These are phyloP conservation scores for Phylloscopus whistleri DNA, from an alignment of 2,113 vertebrate species.

Conservation along the genomic window DNA sequence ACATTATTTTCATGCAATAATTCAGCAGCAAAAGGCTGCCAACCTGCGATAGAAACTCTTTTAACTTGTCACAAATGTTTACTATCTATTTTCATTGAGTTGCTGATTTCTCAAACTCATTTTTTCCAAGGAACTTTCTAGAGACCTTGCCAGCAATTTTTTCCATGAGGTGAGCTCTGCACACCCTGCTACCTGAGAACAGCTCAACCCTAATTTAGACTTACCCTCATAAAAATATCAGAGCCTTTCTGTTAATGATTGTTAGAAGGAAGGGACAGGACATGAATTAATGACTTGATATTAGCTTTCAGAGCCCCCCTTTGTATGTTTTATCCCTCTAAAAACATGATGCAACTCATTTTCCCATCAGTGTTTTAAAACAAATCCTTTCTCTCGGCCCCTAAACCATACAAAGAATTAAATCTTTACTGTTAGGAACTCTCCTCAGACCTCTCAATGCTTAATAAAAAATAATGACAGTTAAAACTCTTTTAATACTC, in stretches of 20 bases:
- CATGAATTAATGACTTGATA: background rate
- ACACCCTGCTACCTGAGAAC: background rate
- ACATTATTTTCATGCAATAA: background rate
- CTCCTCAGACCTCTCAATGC: constrained; percentile 1
- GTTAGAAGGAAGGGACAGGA: background rate
- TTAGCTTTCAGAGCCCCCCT: background rate
- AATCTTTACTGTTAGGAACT: background rate
- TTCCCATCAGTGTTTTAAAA: background rate
- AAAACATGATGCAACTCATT: background rate
- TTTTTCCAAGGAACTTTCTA: background rate
- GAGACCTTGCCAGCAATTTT: background rate
- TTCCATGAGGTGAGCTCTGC: background rate
- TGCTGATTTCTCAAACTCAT: background rate
- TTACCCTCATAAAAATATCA: background rate
- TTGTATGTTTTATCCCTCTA: background rate
- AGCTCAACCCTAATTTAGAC: background rate
- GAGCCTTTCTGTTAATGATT: background rate
- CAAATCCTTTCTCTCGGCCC: background rate
- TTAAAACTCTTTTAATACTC: constrained; percentile 41
- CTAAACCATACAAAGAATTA: background rate
- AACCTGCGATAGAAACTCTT: background rate
- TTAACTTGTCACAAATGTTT: background rate
- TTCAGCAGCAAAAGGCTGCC: background rate
- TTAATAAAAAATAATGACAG: constrained; percentile 61
- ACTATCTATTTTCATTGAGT: background rate